Percentiles rank a stretch among this genome's conserved stretches.
phyloP scores from a whole-genome alignment of 2,797 vertebrate genomes.

The Siniperca undulata region DNA sequence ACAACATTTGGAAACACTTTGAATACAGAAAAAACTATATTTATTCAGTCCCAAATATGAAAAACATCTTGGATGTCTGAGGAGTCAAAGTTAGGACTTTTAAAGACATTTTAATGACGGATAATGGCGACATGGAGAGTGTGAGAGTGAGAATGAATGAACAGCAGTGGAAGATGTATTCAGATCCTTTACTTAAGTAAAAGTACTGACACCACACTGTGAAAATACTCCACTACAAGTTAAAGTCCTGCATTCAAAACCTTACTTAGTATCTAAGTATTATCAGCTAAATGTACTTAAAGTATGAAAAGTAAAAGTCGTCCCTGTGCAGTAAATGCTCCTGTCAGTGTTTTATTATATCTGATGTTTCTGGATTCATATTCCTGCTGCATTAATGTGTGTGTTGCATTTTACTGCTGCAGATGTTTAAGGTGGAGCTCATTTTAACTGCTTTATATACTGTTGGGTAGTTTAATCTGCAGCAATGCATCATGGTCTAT shows the following conservation, averaged over 20 bases:
- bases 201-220: not conserved
- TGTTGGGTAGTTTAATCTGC: not conserved
- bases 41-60: not conserved
- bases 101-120: not conserved
- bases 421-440: not conserved
- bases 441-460: not conserved
- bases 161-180: not conserved
- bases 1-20: conserved; percentile 13
- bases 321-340: too few species aligned
- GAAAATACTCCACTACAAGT: not conserved
- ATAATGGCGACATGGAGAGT: too few species aligned
- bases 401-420: not conserved
- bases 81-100: not conserved
- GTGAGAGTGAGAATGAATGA: too few species aligned
- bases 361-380: not conserved
- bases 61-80: not conserved
- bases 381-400: too few species aligned
- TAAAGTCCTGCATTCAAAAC: not conserved
- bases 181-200: not conserved
- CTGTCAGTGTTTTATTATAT: too few species aligned
- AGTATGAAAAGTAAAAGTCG: too few species aligned
- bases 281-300: not conserved
- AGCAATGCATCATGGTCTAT: not conserved
- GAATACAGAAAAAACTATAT: not conserved
- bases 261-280: not conserved